These are phyloP conservation scores for Prochilodus magdalenae DNA, from an alignment of 2,113 vertebrate species.

Conservation along the genomic window DNA sequence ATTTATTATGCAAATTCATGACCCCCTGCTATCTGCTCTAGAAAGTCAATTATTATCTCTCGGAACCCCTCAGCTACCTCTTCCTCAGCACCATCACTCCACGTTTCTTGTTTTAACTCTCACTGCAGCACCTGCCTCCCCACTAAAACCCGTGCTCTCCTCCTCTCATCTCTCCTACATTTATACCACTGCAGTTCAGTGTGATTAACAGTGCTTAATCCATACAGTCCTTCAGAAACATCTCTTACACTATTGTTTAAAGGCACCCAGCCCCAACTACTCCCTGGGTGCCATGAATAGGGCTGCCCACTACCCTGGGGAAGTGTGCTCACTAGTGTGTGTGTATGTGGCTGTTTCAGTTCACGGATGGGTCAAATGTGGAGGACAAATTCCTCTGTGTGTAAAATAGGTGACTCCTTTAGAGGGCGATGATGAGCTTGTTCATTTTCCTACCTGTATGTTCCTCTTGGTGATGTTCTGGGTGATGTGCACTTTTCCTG, in stretches of 20 bases:
- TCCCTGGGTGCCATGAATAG: no score
- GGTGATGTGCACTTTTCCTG: constrained; percentile 82
- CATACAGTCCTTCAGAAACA: neutral
- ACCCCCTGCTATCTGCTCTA: neutral
- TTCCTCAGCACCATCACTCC: constrained; percentile 10
- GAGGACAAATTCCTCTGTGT: no score
- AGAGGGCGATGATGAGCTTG: no score
- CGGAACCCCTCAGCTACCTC: neutral
- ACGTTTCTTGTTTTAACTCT: neutral
- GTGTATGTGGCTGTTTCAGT: no score
- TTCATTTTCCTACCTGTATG: constrained; percentile 77
- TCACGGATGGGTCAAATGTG: no score
- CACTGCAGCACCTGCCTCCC: neutral
- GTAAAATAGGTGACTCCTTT: no score
- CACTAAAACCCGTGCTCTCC: neutral
- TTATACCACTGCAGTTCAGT: neutral
- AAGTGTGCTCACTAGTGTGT: no score
- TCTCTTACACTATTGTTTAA: neutral
- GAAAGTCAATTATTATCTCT: constrained; percentile 14
- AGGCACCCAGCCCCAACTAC: no score
- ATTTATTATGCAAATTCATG: constrained; percentile 11
- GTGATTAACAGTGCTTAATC: neutral
- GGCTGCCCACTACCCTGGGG: no score
- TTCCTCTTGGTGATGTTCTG: constrained; percentile 87
- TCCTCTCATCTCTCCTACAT: neutral